These are phyloP conservation scores for Terebella lapidaria DNA, from an alignment of 2,888 invertebrate genomes.

Conservation along the genomic window DNA sequence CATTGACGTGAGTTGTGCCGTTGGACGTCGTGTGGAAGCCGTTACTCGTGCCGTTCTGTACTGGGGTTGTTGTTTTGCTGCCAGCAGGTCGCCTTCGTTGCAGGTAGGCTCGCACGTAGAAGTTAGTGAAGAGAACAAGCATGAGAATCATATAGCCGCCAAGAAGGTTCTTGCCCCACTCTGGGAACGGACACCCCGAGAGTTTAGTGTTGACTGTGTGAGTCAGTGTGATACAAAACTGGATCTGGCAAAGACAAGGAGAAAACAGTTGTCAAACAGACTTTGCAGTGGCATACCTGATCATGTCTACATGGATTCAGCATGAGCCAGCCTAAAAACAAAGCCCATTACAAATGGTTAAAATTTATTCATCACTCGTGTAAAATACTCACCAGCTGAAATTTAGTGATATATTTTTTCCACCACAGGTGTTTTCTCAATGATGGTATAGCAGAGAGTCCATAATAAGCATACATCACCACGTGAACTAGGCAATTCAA, in stretches of 20 bases:
- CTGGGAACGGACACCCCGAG: constrained; percentile 78
- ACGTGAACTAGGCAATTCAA: constrained; percentile 68
- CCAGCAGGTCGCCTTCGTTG: neutral
- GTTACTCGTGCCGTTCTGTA: no score
- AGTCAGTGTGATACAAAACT: constrained; percentile 77
- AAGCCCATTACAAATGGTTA: neutral
- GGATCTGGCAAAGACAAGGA: constrained; percentile 62
- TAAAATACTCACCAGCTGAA: constrained; percentile 70
- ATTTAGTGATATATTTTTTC: constrained; percentile 88
- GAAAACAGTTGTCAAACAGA: neutral
- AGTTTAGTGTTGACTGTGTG: constrained; percentile 76
- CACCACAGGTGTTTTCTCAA: constrained; percentile 82
- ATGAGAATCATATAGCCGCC: constrained; percentile 82
- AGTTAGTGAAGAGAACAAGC: constrained; percentile 90
- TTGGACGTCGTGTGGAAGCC: no score
- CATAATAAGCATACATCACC: constrained; percentile 91
- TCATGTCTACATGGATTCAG: neutral
- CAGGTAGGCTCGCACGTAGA: constrained; percentile 79
- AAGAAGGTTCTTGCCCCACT: constrained; percentile 57
- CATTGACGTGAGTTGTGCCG: no score
- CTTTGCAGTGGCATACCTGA: neutral
- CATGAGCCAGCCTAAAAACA: neutral
- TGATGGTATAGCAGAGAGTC: constrained; percentile 73
- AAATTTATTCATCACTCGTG: no score
- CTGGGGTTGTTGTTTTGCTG: no score